These are phyloP conservation scores for Hyla sarda DNA, from an alignment of 2,113 vertebrate species.

Conservation along the genomic window DNA sequence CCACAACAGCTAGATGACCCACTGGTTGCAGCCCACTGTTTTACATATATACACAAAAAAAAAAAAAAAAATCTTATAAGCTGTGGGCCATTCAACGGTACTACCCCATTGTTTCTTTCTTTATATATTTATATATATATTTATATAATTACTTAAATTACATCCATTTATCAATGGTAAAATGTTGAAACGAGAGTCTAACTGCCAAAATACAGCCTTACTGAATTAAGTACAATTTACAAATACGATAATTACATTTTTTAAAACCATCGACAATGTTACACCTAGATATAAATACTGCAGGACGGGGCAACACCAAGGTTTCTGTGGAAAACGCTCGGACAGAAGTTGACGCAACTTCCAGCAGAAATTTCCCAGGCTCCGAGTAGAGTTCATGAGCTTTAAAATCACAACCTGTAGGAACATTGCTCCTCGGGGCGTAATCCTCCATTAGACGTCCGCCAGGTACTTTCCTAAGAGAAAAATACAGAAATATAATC, in stretches of 20 bases:
- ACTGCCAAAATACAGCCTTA: constrained; percentile 80
- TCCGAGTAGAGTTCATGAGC: constrained; percentile 72
- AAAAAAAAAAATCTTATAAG: constrained; percentile 78
- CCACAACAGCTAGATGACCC: neutral
- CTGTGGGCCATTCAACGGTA: constrained; percentile 77
- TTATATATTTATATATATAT: neutral
- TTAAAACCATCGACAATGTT: constrained; percentile 92
- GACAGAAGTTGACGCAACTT: constrained; percentile 67
- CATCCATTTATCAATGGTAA: constrained; percentile 79
- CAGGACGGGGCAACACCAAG: constrained; percentile 79
- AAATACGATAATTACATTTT: constrained; percentile 95
- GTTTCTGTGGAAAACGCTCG: constrained; percentile 67
- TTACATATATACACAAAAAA: constrained; percentile 71
- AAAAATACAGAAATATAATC: constrained; percentile 51
- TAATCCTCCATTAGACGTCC: constrained; percentile 84
- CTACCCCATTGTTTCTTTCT: constrained; percentile 73
- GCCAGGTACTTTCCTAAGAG: constrained; percentile 96
- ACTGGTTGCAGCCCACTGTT: neutral
- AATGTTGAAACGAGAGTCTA: constrained; percentile 82
- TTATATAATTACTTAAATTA: constrained; percentile 80
- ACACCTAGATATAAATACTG: constrained; percentile 95
- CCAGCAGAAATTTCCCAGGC: constrained; percentile 70
- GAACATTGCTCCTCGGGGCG: constrained; percentile 68
- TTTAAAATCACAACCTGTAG: constrained; percentile 70
- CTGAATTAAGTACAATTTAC: constrained; percentile 90